A percentile compares a stretch with the other conserved stretches of the same genome.
These are phyloP conservation scores for Gadopsis bispinosus DNA, from an alignment of 2,797 vertebrate species.

Conservation along the genomic window DNA sequence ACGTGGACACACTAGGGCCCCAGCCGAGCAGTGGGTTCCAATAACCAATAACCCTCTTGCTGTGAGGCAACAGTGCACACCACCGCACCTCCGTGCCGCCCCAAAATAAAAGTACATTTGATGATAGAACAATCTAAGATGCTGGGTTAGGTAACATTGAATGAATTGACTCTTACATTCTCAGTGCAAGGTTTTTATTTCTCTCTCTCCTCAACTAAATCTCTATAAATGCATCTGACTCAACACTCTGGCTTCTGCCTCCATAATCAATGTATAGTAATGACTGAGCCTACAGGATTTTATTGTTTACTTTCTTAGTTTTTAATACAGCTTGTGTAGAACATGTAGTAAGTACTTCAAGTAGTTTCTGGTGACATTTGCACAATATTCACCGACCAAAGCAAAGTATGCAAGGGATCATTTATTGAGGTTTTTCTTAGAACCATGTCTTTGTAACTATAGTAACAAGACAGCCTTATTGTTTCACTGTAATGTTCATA, in stretches of 20 bases:
- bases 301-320: constrained; percentile 52
- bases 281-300: constrained; percentile 18
- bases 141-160: background rate
- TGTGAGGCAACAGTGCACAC: too few relatives aligned
- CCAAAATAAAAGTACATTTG: constrained; percentile 18
- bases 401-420: constrained; percentile 50
- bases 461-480: constrained; percentile 74
- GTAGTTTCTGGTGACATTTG: constrained; percentile 47
- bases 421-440: constrained; percentile 71
- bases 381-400: constrained; percentile 58
- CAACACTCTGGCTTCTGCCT: constrained; percentile 23
- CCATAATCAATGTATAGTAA: constrained; percentile 35
- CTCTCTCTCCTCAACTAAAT: constrained; percentile 19
- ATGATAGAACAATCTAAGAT: constrained; percentile 13
- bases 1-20: too few relatives aligned
- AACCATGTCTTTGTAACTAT: constrained; percentile 74
- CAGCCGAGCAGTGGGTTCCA: too few relatives aligned
- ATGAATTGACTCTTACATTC: constrained; percentile 22
- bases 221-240: constrained; percentile 42
- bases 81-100: too few relatives aligned
- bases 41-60: too few relatives aligned
- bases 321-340: constrained; percentile 31
- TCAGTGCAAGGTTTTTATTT: background rate
- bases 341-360: constrained; percentile 31
- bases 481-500: constrained; percentile 56